Evolutionary conservation across 2,888 invertebrate species (phyloP), one percentile per base, ranked within the genome.

Genomic region (Stomorhina lunata): DNA sequence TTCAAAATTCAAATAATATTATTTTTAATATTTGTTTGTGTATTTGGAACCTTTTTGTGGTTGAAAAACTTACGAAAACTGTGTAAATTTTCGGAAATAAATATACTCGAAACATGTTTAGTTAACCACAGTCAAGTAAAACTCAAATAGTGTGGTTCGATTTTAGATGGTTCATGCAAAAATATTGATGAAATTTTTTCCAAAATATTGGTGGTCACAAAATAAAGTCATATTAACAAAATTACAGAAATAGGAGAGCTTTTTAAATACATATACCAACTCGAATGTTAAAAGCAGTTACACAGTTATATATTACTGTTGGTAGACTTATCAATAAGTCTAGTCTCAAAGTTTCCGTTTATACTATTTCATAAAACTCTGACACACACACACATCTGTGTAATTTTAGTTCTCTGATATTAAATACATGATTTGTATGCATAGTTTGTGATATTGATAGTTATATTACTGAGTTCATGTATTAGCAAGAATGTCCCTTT

Each of bases 361-460:
- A n/a, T n/a, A n/a, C n/a, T n/a, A n/a, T n/a, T n/a, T n/a, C n/a
- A n/a, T n/a, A n/a, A n/a, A n/a, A n/a, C n/a, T n/a, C n/a, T n/a
- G n/a, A 57, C 20, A 57, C 15, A 63, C 4, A 12, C 12, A 53
- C 29, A 37, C 37, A 22, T 4, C 27, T 20, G 20, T 15, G 27
- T 25, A 50, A 50, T 34, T 22, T 32, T 34, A 7, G 6, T 34
- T 27, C 34, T 15, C 34, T 6, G 12, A 5, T 7, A 48, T 61
- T 66, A 59, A 76, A 55, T 59, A 50, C 17, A 72, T 66, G 32
- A 48, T 72, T 61, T 72, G 61, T 72, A 72, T 72, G 57, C 55
- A 79, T 40, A 57, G 53, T 71, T 37, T 57, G 55, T 59, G 50
- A 50, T 77, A 76, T 48, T 27, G 43, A 76, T 71, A 72, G 59